A percentile compares a stretch with the other conserved stretches of the same genome.
Evolutionary conservation across 2,797 vertebrate genomes (phyloP).

Genomic region (Dicrostonyx torquatus): DNA sequence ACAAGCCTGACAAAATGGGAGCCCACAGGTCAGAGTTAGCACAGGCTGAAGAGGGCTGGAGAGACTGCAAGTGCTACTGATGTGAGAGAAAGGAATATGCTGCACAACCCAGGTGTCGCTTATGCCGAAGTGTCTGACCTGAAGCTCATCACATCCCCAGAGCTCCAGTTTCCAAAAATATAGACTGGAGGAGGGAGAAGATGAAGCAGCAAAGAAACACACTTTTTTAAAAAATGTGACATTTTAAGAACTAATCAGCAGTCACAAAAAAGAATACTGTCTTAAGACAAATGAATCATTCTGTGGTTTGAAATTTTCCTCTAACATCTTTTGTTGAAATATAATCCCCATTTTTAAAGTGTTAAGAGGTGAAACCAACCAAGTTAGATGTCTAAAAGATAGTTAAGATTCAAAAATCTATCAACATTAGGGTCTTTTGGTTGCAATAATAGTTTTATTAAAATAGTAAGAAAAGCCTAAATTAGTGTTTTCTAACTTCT

Average conservation of each 20-base stretch:
- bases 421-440: not conserved
- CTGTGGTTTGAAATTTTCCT: not conserved
- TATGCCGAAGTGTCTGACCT: not conserved
- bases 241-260: not conserved
- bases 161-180: not conserved
- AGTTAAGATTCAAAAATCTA: not conserved
- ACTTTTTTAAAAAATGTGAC: not conserved
- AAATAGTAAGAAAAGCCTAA: not conserved
- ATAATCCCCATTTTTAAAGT: not conserved
- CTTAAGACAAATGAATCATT: not conserved
- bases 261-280: not conserved
- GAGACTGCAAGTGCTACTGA: not conserved
- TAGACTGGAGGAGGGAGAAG: not conserved
- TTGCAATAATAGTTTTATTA: not conserved
- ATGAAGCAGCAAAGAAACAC: not conserved
- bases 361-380: not conserved
- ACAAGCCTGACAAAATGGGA: not conserved
- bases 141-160: not conserved
- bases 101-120: not conserved
- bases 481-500: not conserved
- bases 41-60: not conserved
- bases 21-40: not conserved
- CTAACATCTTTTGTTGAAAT: not conserved
- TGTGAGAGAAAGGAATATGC: not conserved
- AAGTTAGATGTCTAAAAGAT: not conserved